Percentiles rank a stretch among this genome's conserved stretches.
Evolutionary conservation across 2,797 vertebrate species (phyloP).

Genomic region (Darevskia nairensis): DNA sequence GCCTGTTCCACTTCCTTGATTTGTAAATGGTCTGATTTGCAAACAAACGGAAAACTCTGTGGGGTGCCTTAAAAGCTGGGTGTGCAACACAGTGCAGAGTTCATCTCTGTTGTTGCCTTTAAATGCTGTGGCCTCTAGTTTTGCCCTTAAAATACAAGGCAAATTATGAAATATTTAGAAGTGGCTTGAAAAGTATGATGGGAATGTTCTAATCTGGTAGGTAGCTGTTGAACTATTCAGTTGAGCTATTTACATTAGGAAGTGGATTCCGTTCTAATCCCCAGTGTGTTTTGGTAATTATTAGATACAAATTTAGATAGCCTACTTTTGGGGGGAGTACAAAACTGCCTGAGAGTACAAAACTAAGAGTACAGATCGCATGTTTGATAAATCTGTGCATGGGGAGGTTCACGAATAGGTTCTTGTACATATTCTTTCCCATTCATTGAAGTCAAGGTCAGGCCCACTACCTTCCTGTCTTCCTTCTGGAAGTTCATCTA

Average conservation of each 20-base stretch:
- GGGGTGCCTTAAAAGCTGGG: neutral
- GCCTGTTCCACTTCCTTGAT: conserved; percentile 17
- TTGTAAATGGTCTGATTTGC: conserved; percentile 32
- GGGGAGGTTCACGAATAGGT: neutral
- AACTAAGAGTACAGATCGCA: neutral
- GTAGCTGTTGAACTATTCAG: neutral
- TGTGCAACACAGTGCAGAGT: neutral
- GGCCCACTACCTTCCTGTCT: neutral
- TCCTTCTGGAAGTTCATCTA: neutral
- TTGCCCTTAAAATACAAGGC: neutral
- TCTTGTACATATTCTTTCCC: neutral
- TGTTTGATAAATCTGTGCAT: neutral
- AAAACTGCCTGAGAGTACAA: neutral
- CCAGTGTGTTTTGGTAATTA: neutral
- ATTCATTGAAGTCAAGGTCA: neutral
- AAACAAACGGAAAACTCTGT: neutral
- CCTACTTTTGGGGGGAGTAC: no score
- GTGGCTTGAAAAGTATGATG: neutral
- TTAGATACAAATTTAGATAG: neutral
- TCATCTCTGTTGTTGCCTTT: conserved; percentile 7
- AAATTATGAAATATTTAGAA: neutral
- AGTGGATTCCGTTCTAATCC: neutral
- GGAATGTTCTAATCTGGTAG: neutral
- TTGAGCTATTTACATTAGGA: neutral
- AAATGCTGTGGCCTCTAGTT: neutral